Percentiles rank a stretch among this genome's conserved stretches.
These are phyloP conservation scores for Drosophila heteroneura DNA, from an alignment of 2,888 invertebrate genomes.

Conservation along the genomic window DNA sequence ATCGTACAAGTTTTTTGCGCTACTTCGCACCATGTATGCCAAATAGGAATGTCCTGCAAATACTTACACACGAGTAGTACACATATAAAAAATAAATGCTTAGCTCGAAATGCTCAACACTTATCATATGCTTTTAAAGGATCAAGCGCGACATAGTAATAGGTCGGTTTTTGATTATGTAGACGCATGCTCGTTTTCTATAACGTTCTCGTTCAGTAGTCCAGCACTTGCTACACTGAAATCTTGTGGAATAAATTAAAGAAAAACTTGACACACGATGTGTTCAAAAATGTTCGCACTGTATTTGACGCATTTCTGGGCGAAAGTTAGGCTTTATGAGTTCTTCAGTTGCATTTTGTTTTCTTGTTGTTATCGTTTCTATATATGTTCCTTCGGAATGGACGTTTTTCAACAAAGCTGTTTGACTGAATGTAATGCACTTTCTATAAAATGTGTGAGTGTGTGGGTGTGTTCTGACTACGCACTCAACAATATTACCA, in stretches of 20 bases:
- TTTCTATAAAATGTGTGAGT: slow-evolving; percentile 19
- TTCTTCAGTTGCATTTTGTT: slow-evolving; percentile 17
- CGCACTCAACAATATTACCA: slow-evolving; percentile 75
- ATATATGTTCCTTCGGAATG: slow-evolving; percentile 4
- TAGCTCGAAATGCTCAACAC: slow-evolving; percentile 29
- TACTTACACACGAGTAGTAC: background rate
- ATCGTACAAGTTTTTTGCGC: slow-evolving; percentile 83
- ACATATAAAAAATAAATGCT: slow-evolving; percentile 5
- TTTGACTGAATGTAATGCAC: slow-evolving; percentile 63
- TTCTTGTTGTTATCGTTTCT: slow-evolving; percentile 5
- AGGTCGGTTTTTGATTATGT: slow-evolving; percentile 60
- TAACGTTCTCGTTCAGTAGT: slow-evolving; percentile 43
- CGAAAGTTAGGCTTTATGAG: slow-evolving; percentile 26
- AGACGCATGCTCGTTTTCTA: slow-evolving; percentile 48
- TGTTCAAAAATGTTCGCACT: slow-evolving; percentile 18
- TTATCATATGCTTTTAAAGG: slow-evolving; percentile 61
- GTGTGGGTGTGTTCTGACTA: slow-evolving; percentile 24
- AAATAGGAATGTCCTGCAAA: slow-evolving; percentile 31
- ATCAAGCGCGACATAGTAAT: slow-evolving; percentile 36
- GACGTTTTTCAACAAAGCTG: slow-evolving; percentile 32
- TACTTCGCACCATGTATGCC: slow-evolving; percentile 79
- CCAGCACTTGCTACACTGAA: slow-evolving; percentile 7
- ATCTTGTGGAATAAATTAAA: background rate
- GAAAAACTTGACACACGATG: slow-evolving; percentile 11
- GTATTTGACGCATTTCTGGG: slow-evolving; percentile 41